Evolutionary conservation across 2,797 vertebrate genomes (phyloP).

Genomic region (Muscicapa striata): DNA sequence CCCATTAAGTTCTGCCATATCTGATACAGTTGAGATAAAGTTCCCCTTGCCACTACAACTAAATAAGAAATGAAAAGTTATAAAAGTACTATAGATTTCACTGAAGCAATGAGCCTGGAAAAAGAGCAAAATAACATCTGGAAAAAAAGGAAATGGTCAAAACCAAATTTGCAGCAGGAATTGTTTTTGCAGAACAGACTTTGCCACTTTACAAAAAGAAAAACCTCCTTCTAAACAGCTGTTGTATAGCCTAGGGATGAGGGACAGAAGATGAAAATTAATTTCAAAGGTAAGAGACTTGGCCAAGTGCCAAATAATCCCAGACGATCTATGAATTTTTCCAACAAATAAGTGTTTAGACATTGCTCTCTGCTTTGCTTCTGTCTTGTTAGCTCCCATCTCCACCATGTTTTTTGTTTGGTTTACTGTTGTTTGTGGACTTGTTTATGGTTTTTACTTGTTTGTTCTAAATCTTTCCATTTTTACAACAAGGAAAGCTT

Average conservation of each 20-base stretch:
- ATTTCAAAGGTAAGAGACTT: conserved; percentile 11
- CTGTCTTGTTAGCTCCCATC: background rate
- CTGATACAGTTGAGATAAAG: background rate
- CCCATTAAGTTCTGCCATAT: background rate
- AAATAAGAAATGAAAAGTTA: background rate
- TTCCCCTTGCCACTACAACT: background rate
- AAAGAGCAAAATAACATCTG: background rate
- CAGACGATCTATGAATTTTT: background rate
- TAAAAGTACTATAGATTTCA: background rate
- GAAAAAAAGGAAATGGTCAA: background rate
- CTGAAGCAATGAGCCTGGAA: background rate
- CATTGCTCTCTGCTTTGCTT: background rate
- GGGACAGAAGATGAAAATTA: background rate
- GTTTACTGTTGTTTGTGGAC: background rate
- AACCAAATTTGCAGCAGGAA: background rate
- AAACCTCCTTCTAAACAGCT: background rate
- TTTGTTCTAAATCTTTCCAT: background rate
- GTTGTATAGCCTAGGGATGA: background rate
- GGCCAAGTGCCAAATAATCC: background rate
- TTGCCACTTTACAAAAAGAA: background rate
- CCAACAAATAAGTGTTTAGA: background rate
- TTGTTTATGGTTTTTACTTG: background rate
- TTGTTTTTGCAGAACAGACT: background rate
- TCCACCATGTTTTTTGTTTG: background rate
- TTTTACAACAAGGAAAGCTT: background rate